These are phyloP conservation scores for Electrona antarctica DNA, from an alignment of 2,113 vertebrate genomes.

Conservation along the genomic window DNA sequence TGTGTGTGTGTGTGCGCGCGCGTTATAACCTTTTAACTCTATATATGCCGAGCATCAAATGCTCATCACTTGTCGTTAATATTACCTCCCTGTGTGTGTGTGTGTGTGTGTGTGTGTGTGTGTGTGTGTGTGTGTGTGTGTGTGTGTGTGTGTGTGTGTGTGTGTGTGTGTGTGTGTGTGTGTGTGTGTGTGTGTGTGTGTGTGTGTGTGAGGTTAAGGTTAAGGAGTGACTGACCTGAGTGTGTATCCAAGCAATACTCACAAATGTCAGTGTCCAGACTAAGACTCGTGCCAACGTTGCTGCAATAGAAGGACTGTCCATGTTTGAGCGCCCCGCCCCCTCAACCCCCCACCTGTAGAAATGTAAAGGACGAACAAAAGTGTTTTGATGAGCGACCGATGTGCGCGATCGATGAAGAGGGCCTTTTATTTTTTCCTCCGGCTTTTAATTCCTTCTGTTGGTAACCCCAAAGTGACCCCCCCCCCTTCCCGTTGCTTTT, in stretches of 20 bases:
- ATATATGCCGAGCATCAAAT: not conserved
- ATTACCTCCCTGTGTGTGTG: not conserved
- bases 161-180: too few species aligned
- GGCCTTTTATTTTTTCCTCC: not conserved
- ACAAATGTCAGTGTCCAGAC: not conserved
- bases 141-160: too few species aligned
- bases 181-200: conserved; percentile 5
- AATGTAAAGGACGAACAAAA: not conserved
- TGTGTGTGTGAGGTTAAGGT: conserved; percentile 12
- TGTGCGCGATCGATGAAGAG: not conserved
- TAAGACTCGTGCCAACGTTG: not conserved
- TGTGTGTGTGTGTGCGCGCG: not conserved
- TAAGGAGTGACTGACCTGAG: conserved; percentile 10
- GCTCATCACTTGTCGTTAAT: not conserved
- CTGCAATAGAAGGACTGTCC: conserved; percentile 6
- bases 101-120: not conserved
- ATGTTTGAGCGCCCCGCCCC: not conserved
- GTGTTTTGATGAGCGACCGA: not conserved
- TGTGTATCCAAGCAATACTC: conserved; percentile 58
- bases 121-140: too few species aligned
- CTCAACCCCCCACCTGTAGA: not conserved
- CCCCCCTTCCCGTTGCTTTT: not conserved
- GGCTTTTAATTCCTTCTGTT: not conserved
- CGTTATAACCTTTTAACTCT: not conserved
- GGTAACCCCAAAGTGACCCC: not conserved